These are phyloP conservation scores for Homarus americanus DNA, from an alignment of 1,140 invertebrate genomes.

Conservation along the genomic window DNA sequence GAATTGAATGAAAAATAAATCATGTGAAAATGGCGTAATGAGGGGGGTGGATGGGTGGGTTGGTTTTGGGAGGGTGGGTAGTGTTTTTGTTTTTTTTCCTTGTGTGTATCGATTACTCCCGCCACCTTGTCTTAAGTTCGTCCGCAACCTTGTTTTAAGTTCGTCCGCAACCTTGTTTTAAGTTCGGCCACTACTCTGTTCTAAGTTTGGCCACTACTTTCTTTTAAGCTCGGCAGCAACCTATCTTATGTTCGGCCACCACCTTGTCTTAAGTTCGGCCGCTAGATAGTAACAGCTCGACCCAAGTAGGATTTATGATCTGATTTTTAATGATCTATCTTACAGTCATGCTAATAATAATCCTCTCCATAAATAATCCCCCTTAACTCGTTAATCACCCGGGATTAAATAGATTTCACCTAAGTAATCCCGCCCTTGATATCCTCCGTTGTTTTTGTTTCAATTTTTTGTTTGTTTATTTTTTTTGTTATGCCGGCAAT, in stretches of 20 bases:
- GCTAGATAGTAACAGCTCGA: background rate
- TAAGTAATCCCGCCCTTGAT: background rate
- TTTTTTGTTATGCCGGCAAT: background rate
- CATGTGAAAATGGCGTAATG: background rate
- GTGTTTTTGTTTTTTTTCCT: too few relatives aligned
- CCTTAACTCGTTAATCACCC: background rate
- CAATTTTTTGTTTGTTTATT: too few relatives aligned
- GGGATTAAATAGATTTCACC: background rate
- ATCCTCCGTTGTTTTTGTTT: background rate
- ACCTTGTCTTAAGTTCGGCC: too few relatives aligned
- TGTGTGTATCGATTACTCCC: background rate
- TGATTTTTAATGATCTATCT: background rate
- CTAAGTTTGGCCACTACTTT: too few relatives aligned
- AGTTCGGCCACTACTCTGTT: too few relatives aligned
- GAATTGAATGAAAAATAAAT: background rate
- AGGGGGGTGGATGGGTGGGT: too few relatives aligned
- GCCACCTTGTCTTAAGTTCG: too few relatives aligned
- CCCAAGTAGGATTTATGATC: background rate
- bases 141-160: too few relatives aligned
- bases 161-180: too few relatives aligned
- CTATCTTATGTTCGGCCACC: too few relatives aligned
- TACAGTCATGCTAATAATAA: background rate
- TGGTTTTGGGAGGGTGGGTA: too few relatives aligned
- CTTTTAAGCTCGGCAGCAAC: too few relatives aligned
- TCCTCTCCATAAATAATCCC: background rate